Conservation (phyloP, 2,888 invertebrate genomes). For the Oligia latruncula region DNA sequence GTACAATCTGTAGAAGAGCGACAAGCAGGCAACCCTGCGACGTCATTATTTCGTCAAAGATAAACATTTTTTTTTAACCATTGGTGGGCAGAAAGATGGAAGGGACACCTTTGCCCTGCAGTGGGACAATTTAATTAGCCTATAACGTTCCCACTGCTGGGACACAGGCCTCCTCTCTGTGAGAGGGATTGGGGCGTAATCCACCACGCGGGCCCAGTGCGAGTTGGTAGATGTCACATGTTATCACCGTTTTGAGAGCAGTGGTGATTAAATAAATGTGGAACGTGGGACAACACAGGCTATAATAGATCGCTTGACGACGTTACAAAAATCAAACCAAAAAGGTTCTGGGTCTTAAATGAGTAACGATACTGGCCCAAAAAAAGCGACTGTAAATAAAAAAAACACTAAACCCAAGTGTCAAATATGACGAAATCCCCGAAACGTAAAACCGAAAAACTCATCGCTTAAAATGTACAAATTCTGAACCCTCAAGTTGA, state of each 20-base stretch:
- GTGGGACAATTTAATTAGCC: neutral
- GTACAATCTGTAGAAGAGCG: too few species aligned
- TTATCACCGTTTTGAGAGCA: neutral
- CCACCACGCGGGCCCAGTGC: too few species aligned
- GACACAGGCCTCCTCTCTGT: too few species aligned
- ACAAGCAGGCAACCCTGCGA: too few species aligned
- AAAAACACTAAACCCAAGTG: slow-evolving; percentile 24
- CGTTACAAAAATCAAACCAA: neutral
- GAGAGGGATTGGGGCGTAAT: too few species aligned
- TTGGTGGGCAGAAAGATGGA: neutral
- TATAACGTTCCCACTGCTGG: too few species aligned
- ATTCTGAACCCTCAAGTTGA: slow-evolving; percentile 51
- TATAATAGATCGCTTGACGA: neutral
- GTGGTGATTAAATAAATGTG: neutral
- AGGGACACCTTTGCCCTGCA: neutral
- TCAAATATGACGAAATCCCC: slow-evolving; percentile 56
- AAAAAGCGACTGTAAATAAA: slow-evolving; percentile 18
- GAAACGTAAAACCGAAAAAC: slow-evolving; percentile 25
- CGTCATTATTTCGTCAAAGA: neutral
- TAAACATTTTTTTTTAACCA: too few species aligned
- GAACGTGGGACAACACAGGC: neutral
- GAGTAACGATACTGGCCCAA: slow-evolving; percentile 31
- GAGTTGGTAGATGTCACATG: too few species aligned
- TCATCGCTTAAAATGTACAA: slow-evolving; percentile 56
- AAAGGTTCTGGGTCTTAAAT: neutral